Evolutionary conservation across 2,113 vertebrate species (phyloP).

Genomic region (Proterorhinus semilunaris): DNA sequence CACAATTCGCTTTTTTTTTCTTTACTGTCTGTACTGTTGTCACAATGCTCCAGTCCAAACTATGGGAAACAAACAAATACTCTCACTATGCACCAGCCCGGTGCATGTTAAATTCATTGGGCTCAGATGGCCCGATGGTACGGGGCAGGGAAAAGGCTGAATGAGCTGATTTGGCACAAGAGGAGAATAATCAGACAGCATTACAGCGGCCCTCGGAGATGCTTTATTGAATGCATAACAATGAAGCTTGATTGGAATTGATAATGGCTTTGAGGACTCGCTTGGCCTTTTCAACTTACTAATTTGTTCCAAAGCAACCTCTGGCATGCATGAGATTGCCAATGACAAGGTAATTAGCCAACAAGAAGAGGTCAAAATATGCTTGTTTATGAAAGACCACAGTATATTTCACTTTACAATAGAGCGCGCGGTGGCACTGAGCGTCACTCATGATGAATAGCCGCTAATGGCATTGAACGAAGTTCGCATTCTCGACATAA

Average conservation of each 20-base stretch:
- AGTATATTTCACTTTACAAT: neutral
- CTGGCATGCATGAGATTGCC: slow-evolving; percentile 60
- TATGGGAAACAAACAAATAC: neutral
- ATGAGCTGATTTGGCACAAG: slow-evolving; percentile 63
- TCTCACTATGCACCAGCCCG: neutral
- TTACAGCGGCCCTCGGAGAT: slow-evolving; percentile 63
- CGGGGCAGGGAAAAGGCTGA: slow-evolving; percentile 65
- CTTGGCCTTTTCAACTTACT: slow-evolving; percentile 56
- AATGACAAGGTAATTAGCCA: slow-evolving; percentile 64
- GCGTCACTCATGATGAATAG: neutral
- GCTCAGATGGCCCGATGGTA: slow-evolving; percentile 48
- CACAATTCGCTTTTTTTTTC: too few relatives aligned
- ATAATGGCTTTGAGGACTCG: slow-evolving; percentile 66
- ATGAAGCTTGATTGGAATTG: slow-evolving; percentile 77
- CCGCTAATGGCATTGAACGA: neutral
- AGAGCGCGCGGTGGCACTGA: neutral
- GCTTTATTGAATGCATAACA: slow-evolving; percentile 75
- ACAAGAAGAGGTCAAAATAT: slow-evolving; percentile 35
- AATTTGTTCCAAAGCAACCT: slow-evolving; percentile 73
- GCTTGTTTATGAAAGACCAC: slow-evolving; percentile 28
- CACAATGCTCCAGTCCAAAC: neutral
- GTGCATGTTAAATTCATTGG: slow-evolving; percentile 33
- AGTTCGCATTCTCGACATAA: too few relatives aligned
- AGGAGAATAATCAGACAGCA: slow-evolving; percentile 70
- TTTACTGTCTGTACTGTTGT: too few relatives aligned